phyloP scores from a whole-genome alignment of 2,888 invertebrate species.

The Ormyrus pomaceus region DNA sequence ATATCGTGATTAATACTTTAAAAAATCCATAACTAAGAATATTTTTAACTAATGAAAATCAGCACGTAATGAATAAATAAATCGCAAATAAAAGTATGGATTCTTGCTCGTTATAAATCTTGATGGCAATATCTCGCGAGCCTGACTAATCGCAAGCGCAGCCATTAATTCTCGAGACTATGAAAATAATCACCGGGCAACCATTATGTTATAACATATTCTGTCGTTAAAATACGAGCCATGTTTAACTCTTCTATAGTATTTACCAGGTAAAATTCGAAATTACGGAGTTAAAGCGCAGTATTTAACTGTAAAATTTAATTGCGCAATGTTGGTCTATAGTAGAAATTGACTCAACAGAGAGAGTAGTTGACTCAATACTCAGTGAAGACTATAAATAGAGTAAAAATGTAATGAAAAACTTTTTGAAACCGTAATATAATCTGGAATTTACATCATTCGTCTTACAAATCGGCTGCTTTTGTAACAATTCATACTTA shows the following conservation, averaged over 20 bases:
- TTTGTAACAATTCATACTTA: no score
- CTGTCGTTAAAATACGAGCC: conserved; percentile 23
- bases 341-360: no score
- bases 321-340: no score
- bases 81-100: conserved; percentile 40
- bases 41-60: conserved; percentile 32
- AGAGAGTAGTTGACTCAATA: no score
- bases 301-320: no score
- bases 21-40: conserved; percentile 15
- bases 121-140: not conserved
- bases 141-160: conserved; percentile 32
- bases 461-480: no score
- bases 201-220: conserved; percentile 11
- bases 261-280: conserved; percentile 2
- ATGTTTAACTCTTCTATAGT: no score
- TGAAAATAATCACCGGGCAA: conserved; percentile 34
- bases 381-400: no score
- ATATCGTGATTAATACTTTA: conserved; percentile 10
- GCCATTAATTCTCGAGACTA: conserved; percentile 32
- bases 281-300: not conserved
- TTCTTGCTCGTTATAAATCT: conserved; percentile 42
- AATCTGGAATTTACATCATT: no score
- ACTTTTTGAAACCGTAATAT: no score
- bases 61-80: conserved; percentile 31
- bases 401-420: no score